A percentile compares a stretch with the other conserved stretches of the same genome.
These are phyloP conservation scores for Drosophila hawaiiensis DNA, from an alignment of 2,888 invertebrate species.

Conservation along the genomic window DNA sequence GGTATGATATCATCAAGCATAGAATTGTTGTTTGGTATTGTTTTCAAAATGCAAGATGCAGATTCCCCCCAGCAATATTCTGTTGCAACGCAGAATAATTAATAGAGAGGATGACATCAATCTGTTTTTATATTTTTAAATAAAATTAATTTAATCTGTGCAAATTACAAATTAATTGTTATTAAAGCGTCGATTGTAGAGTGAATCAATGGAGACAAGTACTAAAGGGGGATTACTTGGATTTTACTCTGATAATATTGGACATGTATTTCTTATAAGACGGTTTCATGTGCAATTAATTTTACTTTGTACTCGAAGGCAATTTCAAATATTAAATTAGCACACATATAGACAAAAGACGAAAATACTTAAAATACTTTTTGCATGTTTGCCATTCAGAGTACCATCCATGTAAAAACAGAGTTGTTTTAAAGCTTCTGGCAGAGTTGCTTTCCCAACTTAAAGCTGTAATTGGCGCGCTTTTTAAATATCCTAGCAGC, in stretches of 20 bases:
- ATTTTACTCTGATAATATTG: neutral
- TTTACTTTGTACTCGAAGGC: neutral
- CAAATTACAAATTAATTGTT: neutral
- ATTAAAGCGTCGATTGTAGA: neutral
- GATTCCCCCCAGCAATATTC: neutral
- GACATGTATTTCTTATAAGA: neutral
- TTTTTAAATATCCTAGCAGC: slow-evolving; percentile 12
- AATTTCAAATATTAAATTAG: neutral
- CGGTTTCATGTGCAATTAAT: neutral
- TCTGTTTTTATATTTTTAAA: neutral
- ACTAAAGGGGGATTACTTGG: neutral
- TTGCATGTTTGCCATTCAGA: slow-evolving; percentile 4
- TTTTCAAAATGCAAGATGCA: neutral
- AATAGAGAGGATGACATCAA: neutral
- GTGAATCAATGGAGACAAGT: neutral
- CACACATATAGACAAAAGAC: neutral
- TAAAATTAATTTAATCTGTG: neutral
- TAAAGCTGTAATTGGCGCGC: slow-evolving; percentile 14
- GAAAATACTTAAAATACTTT: slow-evolving; percentile 18
- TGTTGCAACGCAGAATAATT: neutral
- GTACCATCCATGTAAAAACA: slow-evolving; percentile 1
- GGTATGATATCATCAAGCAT: neutral
- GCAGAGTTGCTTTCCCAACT: slow-evolving; percentile 17
- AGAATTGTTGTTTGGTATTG: neutral
- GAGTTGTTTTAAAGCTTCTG: slow-evolving; percentile 18